phyloP scores from a whole-genome alignment of 2,888 invertebrate species.

The Morpho deidamia region DNA sequence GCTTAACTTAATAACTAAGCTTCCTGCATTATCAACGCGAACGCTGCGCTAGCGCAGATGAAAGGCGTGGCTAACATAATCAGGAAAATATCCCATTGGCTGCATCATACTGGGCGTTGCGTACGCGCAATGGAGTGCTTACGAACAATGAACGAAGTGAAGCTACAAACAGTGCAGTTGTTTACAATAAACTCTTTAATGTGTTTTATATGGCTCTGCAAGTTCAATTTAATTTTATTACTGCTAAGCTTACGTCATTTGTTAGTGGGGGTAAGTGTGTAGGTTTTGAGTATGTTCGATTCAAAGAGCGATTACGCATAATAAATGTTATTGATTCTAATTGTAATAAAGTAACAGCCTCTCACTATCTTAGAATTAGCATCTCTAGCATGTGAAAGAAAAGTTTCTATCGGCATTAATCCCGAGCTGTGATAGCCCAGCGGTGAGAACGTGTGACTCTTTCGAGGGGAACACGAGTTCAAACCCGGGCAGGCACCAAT shows the following conservation, averaged over 20 bases:
- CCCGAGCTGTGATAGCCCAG: no score
- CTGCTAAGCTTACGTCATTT: conserved; percentile 53
- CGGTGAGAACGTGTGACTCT: no score
- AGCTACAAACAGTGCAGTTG: conserved; percentile 64
- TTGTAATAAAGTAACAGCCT: background rate
- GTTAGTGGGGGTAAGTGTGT: conserved; percentile 33
- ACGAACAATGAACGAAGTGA: conserved; percentile 54
- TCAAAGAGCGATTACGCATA: background rate
- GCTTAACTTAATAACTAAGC: conserved; percentile 62
- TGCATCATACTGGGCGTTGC: conserved; percentile 45
- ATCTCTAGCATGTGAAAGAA: no score
- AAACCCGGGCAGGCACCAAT: no score
- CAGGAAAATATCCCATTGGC: conserved; percentile 47
- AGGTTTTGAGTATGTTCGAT: conserved; percentile 8
- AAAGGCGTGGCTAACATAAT: conserved; percentile 53
- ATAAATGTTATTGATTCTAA: conserved; percentile 9
- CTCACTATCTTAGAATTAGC: no score
- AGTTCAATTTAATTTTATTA: conserved; percentile 65
- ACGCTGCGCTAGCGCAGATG: conserved; percentile 48
- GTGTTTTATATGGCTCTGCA: conserved; percentile 70
- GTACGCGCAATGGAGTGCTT: conserved; percentile 48
- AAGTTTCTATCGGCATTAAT: no score
- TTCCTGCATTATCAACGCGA: conserved; percentile 33
- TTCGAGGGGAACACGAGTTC: no score
- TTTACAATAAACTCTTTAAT: conserved; percentile 73